phyloP scores from a whole-genome alignment of 2,797 vertebrate genomes.

The Cygnus olor region DNA sequence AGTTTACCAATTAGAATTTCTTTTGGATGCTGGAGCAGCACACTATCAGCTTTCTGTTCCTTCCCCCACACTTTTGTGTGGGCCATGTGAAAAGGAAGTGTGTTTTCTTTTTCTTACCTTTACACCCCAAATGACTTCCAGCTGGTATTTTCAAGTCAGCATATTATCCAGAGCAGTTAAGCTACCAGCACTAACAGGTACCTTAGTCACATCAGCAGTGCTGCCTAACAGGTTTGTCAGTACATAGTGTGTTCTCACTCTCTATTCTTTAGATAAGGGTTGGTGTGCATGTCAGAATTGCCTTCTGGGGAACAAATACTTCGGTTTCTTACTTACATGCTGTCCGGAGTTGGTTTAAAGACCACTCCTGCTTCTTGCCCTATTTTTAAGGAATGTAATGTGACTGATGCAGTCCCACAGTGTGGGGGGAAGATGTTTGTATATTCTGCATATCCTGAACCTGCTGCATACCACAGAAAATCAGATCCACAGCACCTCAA shows the following conservation, averaged over 20 bases:
- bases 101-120: not conserved
- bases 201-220: not conserved
- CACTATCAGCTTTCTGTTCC: not conserved
- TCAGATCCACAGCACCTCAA: not conserved
- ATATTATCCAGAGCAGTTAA: not conserved
- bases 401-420: not conserved
- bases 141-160: not conserved
- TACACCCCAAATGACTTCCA: not conserved
- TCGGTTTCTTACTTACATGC: not conserved
- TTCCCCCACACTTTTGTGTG: not conserved
- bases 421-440: not conserved
- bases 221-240: not conserved
- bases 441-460: not conserved
- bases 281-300: not conserved
- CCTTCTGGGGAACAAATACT: not conserved
- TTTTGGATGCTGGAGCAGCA: not conserved
- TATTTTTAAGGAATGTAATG: not conserved
- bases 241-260: accelerated
- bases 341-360: not conserved
- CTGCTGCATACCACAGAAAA: not conserved
- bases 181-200: not conserved
- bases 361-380: not conserved
- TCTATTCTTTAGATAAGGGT: not conserved
- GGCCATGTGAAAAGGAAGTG: not conserved
- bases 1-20: not conserved